Evolutionary conservation across 2,113 vertebrate genomes (phyloP).

Genomic region (Bagarius yarrelli): DNA sequence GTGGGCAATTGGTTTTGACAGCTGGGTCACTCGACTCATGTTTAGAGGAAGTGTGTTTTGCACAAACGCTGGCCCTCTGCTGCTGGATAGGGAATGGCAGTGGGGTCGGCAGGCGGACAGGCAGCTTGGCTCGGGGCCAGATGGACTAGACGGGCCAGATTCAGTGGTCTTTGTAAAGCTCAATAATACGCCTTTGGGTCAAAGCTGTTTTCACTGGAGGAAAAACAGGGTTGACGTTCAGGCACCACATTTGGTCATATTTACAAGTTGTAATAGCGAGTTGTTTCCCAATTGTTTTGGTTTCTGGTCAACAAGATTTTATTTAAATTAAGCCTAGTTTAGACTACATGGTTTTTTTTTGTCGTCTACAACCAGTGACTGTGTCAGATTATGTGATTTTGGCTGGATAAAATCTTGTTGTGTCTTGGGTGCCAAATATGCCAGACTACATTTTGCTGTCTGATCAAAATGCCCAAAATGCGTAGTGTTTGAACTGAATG

Average conservation of each 20-base stretch:
- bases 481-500: too few relatives aligned
- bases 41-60: constrained; percentile 49
- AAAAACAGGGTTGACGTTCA: not conserved
- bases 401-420: too few relatives aligned
- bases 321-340: too few relatives aligned
- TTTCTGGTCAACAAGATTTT: not conserved
- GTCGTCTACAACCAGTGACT: too few relatives aligned
- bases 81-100: constrained; percentile 35
- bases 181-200: constrained; percentile 19
- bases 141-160: constrained; percentile 32
- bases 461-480: too few relatives aligned
- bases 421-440: too few relatives aligned
- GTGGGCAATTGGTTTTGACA: constrained; percentile 53
- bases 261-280: not conserved
- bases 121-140: constrained; percentile 34
- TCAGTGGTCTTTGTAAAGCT: constrained; percentile 20
- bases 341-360: too few relatives aligned
- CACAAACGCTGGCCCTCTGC: constrained; percentile 43
- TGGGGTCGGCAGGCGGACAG: constrained; percentile 38
- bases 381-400: too few relatives aligned
- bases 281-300: not conserved
- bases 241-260: not conserved
- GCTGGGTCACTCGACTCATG: constrained; percentile 49
- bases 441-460: too few relatives aligned
- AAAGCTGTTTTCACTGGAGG: constrained; percentile 26